Base-by-base conservation (phyloP, 2,888 invertebrate species). In the Adelognathus sp. region DNA sequence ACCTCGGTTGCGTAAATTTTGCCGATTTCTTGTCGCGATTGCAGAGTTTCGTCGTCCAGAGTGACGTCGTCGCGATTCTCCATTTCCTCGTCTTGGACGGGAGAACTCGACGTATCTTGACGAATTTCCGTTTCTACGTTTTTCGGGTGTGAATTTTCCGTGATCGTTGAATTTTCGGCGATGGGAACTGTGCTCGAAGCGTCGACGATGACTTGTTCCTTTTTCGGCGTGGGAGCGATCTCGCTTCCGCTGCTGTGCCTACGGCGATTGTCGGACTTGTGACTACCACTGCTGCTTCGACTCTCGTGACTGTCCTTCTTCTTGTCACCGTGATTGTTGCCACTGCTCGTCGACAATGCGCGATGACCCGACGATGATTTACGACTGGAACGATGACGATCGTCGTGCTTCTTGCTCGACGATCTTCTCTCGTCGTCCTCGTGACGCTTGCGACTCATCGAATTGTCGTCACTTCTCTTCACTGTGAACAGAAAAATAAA, bases 1-100 rank as follows among this genome's bases (percentile, higher is more conserved):
- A 91, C 91, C 56, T 91, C 88, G 2, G 88, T 90, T 0, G 91
- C 91, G 27, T 90, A 90, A 1, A 88, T 86, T 60, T 89, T 88
- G 0, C 90, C 91, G 1, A 84, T 77, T 9, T 86, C 83, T 39
- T 89, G 91, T 21, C 88, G 84, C 18, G 86, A 82, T 0, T 60
- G 66, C n/a, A 85, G 31, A 1, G 83, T 73, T 16, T 86, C 85
- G 6, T 85, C 82, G n/a, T 88, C 87, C 21, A 86, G 69, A 0
- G 67, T 41, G 1, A 71, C 70, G 1, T 74, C 73, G 1, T 21
- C 39, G n/a, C 29, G 18, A 1, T 3, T 21, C 6, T n/a, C 31
- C n/a, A 16, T 16, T 9, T 44, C 18, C 18, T 56, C 50, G 21
- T 56, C 69, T 6, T 24, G 21, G n/a, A 33, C 36, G 29, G 41